Evolutionary conservation across 2,113 vertebrate species (phyloP), one percentile per base, ranked within the genome.

Genomic region (Pelobates fuscus): DNA sequence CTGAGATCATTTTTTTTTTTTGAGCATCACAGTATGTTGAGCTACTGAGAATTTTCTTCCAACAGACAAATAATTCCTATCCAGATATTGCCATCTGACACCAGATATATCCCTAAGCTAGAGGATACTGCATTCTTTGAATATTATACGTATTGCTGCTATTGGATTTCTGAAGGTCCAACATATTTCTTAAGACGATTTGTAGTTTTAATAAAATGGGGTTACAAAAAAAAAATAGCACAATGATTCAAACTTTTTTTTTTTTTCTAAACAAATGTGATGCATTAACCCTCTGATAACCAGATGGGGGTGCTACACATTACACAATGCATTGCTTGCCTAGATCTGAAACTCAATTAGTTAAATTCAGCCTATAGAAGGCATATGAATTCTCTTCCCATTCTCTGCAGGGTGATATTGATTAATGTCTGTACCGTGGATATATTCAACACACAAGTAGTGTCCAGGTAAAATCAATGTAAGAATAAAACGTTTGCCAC

Each of bases 391-490:
- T 43, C 29, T 17, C 17, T 67, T 59, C 64, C 24, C 17, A 24
- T 61, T 54, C 55, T 68, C 55, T 77, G 73, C 73, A 61, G 64
- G 55, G 55, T 24, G 73, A 68, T 77, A 77, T 77, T 77, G 73
- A 77, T 77, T 77, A 60, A 77, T 77, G 73, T 61, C 73, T 77
- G 64, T 61, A 64, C 73, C 68, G 65, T 60, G 59, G 64, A 68
- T 77, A 68, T 67, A 68, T 68, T 49, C 73, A 67, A 60, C 55
- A 49, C 73, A 77, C 64, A 77, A 68, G 55, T 68, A 77, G 73
- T 77, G 73, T 77, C 73, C 73, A 61, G 57, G 73, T 61, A 49
- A 67, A 77, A 77, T 77, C 73, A 77, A 77, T 77, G 58, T 44
- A 11, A 7, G 73, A 49, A 77, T 77, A 61, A 77, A 77, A 61